phyloP scores from a whole-genome alignment of 2,888 invertebrate species.

The Zaprionus lineosus region DNA sequence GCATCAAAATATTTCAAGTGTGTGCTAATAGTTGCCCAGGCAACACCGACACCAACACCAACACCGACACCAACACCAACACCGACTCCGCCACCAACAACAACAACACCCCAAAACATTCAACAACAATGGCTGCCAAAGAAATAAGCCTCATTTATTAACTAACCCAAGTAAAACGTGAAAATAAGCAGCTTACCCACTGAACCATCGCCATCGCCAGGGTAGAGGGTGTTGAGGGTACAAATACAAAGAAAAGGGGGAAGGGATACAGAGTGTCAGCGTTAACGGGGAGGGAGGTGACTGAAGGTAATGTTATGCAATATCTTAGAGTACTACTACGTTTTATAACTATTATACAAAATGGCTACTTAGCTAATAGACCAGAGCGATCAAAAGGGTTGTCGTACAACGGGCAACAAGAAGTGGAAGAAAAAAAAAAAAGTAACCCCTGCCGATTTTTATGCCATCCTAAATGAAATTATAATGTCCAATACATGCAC shows the following conservation, averaged over 20 bases:
- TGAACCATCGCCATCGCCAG: conserved; percentile 50
- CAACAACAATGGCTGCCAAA: conserved; percentile 50
- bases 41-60: conserved; percentile 29
- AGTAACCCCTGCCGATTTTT: conserved; percentile 72
- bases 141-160: conserved; percentile 59
- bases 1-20: conserved; percentile 50
- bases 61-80: not conserved
- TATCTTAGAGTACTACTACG: conserved; percentile 27
- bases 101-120: not conserved
- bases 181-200: conserved; percentile 64
- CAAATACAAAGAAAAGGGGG: not conserved
- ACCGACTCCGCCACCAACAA: no score
- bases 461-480: conserved; percentile 66
- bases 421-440: no score
- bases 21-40: conserved; percentile 58
- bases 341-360: conserved; percentile 65
- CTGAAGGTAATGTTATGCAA: conserved; percentile 63
- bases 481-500: conserved; percentile 51
- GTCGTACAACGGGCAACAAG: conserved; percentile 32
- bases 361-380: conserved; percentile 78
- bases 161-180: conserved; percentile 47
- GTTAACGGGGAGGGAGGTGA: conserved; percentile 3
- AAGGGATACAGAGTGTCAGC: not conserved
- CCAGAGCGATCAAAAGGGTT: conserved; percentile 56
- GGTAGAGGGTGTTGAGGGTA: not conserved